A percentile compares a stretch with the other conserved stretches of the same genome.
phyloP scores from a whole-genome alignment of 2,888 invertebrate species.

The Drosophila tripunctata region DNA sequence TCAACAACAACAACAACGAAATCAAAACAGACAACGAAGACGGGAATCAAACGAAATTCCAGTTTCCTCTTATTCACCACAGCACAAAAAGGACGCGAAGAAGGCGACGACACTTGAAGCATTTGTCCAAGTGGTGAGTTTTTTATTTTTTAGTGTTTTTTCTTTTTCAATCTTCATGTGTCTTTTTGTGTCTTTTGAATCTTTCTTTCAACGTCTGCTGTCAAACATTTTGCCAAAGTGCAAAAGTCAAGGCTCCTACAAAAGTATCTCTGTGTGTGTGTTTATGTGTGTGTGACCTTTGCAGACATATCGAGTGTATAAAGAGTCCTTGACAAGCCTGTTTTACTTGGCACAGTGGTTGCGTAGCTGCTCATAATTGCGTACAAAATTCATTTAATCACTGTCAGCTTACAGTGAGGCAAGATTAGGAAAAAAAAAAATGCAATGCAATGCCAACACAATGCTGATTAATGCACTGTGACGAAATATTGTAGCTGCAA shows the following conservation, averaged over 20 bases:
- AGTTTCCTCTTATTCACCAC: constrained; percentile 55
- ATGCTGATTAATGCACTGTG: constrained; percentile 67
- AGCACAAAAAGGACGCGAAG: constrained; percentile 54
- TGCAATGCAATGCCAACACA: constrained; percentile 28
- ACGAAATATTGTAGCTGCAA: constrained; percentile 46
- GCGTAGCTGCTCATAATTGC: background rate
- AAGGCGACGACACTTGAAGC: constrained; percentile 56
- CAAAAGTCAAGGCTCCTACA: constrained; percentile 74
- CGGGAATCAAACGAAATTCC: constrained; percentile 55
- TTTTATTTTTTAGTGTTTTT: constrained; percentile 20
- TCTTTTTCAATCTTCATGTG: constrained; percentile 25
- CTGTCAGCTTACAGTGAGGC: constrained; percentile 9
- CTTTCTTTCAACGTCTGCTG: background rate
- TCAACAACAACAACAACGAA: constrained; percentile 35
- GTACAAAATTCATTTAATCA: constrained; percentile 17
- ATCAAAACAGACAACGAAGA: constrained; percentile 64
- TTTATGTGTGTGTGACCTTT: constrained; percentile 62
- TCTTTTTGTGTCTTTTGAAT: constrained; percentile 11
- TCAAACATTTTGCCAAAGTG: constrained; percentile 66
- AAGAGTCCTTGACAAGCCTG: constrained; percentile 53
- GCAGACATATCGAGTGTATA: constrained; percentile 47
- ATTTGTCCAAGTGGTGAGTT: constrained; percentile 66
- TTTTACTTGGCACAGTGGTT: constrained; percentile 44
- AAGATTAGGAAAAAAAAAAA: constrained; percentile 1
- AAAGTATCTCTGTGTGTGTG: background rate